A percentile compares a stretch with the other conserved stretches of the same genome.
phyloP scores from a whole-genome alignment of 1,140 invertebrate species.

The Metopolophium dirhodum region DNA sequence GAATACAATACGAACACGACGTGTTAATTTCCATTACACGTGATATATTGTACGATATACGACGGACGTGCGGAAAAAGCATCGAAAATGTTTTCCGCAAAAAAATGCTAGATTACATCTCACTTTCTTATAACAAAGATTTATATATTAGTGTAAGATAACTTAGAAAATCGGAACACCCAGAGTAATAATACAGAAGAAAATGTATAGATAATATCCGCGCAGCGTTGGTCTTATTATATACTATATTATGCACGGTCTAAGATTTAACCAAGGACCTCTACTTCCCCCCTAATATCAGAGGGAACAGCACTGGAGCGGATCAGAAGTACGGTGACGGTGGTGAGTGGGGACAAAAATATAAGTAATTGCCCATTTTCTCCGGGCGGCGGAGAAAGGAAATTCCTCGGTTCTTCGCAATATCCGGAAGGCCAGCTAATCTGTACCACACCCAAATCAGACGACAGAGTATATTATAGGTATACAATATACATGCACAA shows the following conservation, averaged over 20 bases:
- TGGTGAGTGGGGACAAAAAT: constrained; percentile 28
- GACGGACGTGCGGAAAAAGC: background rate
- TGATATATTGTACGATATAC: background rate
- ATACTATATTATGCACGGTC: background rate
- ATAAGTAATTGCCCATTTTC: constrained; percentile 43
- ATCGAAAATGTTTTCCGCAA: background rate
- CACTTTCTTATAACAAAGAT: constrained; percentile 12
- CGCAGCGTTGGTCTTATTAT: background rate
- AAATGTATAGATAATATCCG: background rate
- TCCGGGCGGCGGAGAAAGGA: constrained; percentile 8
- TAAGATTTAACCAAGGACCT: background rate
- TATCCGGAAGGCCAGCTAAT: constrained; percentile 28
- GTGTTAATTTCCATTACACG: constrained; percentile 16
- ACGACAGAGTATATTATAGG: background rate
- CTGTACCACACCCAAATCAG: background rate
- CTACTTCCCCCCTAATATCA: background rate
- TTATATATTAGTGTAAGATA: background rate
- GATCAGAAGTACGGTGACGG: background rate
- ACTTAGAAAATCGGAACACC: background rate
- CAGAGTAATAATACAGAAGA: background rate
- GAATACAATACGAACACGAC: background rate
- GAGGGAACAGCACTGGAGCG: background rate
- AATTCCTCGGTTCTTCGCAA: constrained; percentile 10
- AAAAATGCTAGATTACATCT: background rate
- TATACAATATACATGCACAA: background rate